Conservation (phyloP, 2,888 invertebrate species). For the Drosophila prolongata region DNA sequence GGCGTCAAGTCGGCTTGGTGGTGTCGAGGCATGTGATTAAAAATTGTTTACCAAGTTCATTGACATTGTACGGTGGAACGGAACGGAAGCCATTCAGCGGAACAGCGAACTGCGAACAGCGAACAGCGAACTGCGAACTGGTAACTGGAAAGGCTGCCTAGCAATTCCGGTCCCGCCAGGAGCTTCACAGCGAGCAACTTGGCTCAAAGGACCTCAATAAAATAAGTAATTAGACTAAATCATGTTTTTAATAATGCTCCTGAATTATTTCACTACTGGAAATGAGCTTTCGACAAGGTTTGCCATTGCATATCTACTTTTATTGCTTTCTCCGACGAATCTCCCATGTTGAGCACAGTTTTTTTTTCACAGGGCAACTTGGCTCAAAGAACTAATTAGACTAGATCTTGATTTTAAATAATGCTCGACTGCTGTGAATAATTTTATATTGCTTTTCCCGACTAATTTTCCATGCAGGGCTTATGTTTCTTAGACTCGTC, state of each 20-base stretch:
- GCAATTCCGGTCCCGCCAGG: slow-evolving; percentile 32
- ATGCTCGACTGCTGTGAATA: too few species aligned
- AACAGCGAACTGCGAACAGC: neutral
- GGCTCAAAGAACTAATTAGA: too few species aligned
- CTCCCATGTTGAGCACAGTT: too few species aligned
- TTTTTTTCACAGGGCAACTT: too few species aligned
- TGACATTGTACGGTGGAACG: slow-evolving; percentile 49
- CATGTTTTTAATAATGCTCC: neutral
- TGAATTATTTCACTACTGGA: neutral
- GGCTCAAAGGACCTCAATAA: neutral
- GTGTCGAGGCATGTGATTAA: slow-evolving; percentile 69
- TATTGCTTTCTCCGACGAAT: too few species aligned
- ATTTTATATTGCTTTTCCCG: too few species aligned
- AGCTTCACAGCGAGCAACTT: neutral
- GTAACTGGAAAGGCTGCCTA: slow-evolving; percentile 49
- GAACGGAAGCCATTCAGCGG: slow-evolving; percentile 38
- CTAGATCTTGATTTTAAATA: too few species aligned
- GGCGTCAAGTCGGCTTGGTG: slow-evolving; percentile 56
- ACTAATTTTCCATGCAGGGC: neutral
- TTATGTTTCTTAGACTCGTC: too few species aligned
- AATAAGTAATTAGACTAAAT: neutral
- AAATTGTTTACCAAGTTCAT: slow-evolving; percentile 80
- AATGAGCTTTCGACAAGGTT: neutral
- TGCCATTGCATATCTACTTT: too few species aligned
- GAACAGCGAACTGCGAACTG: neutral